Base-by-base conservation (phyloP, 1,140 invertebrate species). In the Rhagoletis zephyria region DNA sequence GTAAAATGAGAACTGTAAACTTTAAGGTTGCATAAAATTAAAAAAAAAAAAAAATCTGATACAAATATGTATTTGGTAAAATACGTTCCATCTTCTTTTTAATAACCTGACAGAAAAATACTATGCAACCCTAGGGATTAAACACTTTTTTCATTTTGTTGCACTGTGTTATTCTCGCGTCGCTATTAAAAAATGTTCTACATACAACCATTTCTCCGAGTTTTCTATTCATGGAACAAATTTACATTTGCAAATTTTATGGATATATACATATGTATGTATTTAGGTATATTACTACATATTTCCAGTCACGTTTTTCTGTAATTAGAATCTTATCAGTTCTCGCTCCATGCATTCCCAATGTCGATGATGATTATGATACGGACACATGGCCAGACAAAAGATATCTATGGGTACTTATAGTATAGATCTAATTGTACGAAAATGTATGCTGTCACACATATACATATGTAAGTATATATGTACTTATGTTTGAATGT, bases 171-270 rank as follows among this genome's bases (percentile, higher is more conserved):
- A 30, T 30, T 30, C 30, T 30, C 30, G 30, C 0, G 30, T 30
- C 10, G 19, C 30, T 67, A 67, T 67, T 67, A 67, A 14, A 67
- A 67, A 67, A 7, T 45, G 51, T 40, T 7, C 4, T 12, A n/a
- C 48, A 14, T 77, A 7, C 48, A n/a, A 40, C 7, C 51, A n/a
- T 19, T 56, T 81, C 48, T 5, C 0, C 56, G 48, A 81, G 30
- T 81, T 81, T 81, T 42, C 19, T 81, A 81, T 81, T 81, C 74
- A 81, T 45, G 30, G 30, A 30, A 30, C 30, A 30, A 30, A 30
- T 30, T 81, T 56, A n/a, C 2, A n/a, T 30, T 81, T 81, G 74
- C 74, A 81, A 56, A 81, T 81, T 81, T 70, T 67, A 16, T 14
- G 48, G 48, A 6, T 1, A 30, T 30, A 30, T 30, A 6, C 30